phyloP scores from a whole-genome alignment of 1,140 invertebrate genomes.

The Chironomus striatipennis region DNA sequence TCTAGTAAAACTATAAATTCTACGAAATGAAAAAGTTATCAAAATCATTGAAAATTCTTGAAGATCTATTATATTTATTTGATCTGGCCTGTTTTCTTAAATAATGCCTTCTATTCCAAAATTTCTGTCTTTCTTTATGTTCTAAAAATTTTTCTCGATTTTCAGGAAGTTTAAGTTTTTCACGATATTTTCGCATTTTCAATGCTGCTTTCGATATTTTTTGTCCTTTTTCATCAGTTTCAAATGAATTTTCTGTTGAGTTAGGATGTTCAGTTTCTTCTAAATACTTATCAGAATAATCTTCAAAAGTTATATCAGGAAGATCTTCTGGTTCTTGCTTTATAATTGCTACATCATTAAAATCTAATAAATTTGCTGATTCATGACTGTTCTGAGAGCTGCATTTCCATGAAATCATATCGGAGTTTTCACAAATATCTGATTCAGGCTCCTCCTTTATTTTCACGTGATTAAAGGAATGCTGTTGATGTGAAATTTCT shows the following conservation, averaged over 20 bases:
- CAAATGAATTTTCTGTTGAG: neutral
- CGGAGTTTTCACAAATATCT: neutral
- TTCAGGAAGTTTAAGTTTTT: neutral
- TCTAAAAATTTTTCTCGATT: neutral
- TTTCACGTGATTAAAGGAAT: neutral
- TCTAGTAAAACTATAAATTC: neutral
- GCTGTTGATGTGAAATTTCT: no score
- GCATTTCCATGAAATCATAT: neutral
- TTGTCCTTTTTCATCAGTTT: neutral
- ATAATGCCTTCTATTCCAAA: neutral
- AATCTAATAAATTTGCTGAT: neutral
- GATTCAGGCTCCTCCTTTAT: neutral
- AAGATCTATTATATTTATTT: no score
- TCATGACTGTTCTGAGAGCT: neutral
- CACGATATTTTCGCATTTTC: neutral
- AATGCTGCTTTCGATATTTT: neutral
- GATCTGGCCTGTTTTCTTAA: neutral
- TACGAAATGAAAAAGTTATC: neutral
- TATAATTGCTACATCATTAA: neutral
- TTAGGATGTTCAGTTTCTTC: neutral
- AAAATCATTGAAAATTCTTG: neutral
- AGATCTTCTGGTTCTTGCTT: neutral
- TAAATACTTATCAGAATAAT: neutral
- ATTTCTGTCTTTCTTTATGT: neutral
- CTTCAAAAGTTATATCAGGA: neutral